Percentiles rank a stretch among this genome's conserved stretches.
These are phyloP conservation scores for Amblyteles armatorius DNA, from an alignment of 2,888 invertebrate species.

Conservation along the genomic window DNA sequence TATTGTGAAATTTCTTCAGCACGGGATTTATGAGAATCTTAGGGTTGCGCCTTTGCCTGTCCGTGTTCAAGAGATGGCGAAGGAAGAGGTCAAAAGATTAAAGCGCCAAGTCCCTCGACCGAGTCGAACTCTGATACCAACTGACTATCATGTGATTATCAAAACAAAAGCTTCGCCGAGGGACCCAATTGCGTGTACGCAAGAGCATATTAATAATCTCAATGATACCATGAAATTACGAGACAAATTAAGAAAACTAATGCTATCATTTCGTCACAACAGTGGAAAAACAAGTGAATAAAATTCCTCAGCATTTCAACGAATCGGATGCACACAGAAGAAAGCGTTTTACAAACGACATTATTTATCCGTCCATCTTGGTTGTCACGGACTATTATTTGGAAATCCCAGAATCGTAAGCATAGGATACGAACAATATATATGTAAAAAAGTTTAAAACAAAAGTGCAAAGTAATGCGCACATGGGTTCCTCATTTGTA, in stretches of 20 bases:
- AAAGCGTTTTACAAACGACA: slow-evolving; percentile 1
- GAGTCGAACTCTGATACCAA: neutral
- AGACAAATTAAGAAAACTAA: neutral
- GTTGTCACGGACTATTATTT: neutral
- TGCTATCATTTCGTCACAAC: neutral
- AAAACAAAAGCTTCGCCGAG: neutral
- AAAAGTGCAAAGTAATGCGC: too few species aligned
- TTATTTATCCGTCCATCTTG: slow-evolving; percentile 20
- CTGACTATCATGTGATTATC: slow-evolving; percentile 21
- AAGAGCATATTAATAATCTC: neutral
- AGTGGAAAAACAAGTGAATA: neutral
- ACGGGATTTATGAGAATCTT: slow-evolving; percentile 7
- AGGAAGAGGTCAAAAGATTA: neutral
- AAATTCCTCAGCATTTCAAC: neutral
- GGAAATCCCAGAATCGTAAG: too few species aligned
- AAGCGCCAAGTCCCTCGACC: neutral
- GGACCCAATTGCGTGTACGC: neutral
- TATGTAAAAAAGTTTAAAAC: too few species aligned
- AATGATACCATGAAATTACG: neutral
- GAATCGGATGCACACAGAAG: neutral
- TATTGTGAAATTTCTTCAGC: neutral
- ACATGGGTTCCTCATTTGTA: too few species aligned
- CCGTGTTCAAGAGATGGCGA: neutral
- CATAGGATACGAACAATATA: too few species aligned
- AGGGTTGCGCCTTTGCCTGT: neutral